Evolutionary conservation across 1,140 invertebrate species (phyloP), one percentile per base, ranked within the genome.

Genomic region (Pissodes strobi): DNA sequence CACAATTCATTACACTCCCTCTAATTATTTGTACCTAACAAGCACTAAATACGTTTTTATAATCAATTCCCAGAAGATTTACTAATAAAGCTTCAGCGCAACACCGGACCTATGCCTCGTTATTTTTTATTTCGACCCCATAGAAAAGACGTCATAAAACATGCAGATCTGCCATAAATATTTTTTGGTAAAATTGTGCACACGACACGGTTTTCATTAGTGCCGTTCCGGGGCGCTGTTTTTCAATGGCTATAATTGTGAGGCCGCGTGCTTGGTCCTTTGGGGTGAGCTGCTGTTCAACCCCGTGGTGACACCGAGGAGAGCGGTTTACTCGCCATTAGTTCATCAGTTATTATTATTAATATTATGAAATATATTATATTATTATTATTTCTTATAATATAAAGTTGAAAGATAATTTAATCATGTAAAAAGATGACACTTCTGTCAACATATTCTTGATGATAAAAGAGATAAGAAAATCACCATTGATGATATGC

Each of bases 151-250:
- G 27, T 27, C 59, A 41, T 53, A 45, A 58, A 58, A 58, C 43
- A 45, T 45, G 39, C 19, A 56, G 52, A 56, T 21, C n/a, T 12
- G 8, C 25, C 21, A 15, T 46, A 41, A 10, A 37, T 51, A 34
- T 62, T 62, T 62, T 43, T 37, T n/a, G 23, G 46, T 13, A 13
- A 62, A 62, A 53, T 30, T 53, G 59, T 30, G 34, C 59, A 53
- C 59, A 53, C 59, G 59, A 62, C 59, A 62, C 13, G 37, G 59
- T 52, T 62, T 62, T 62, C 59, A 62, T 62, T 62, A 62, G 59
- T 15, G 37, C 34, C 38, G 49, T 48, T 13, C 2, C n/a, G 58
- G 48, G 27, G 45, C 17, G 13, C 18, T n/a, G 22, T 34, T 41
- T 62, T 62, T 62, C 59, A 62, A 62, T 52, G 48, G 59, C 45